Base-by-base conservation (phyloP, 92 coral and sea anemone genomes). In the Muricea muricata region DNA sequence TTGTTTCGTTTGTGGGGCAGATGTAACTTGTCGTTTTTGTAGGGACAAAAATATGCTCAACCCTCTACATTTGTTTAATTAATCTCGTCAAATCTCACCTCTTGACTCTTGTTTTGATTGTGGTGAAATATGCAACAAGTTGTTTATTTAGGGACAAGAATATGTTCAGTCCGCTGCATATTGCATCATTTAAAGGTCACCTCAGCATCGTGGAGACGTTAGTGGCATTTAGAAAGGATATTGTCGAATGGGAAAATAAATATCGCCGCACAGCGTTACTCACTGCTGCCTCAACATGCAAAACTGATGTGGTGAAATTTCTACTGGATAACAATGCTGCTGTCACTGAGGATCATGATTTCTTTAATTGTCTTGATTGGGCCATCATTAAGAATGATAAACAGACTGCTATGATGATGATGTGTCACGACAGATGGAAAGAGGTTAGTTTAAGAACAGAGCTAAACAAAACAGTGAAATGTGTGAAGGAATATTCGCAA, bases 301-400 rank as follows among this genome's bases (percentile, higher is more conserved):
- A 77, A 26, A 77, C 40, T 33, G 50, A 77, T 23, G 69, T 77
- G 42, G 82, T 77, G 82, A 57, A 77, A 34, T 77, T 45, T 77
- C 40, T 77, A 17, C 50, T 77, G 31, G 68, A 77, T 7, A 77
- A 37, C 18, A 41, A 35, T 1, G 82, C 82, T 14, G 45, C 26
- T 12, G 37, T 77, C 17, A 77, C 67, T 6, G 69, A 77, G 21
- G 82, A 77, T 77, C 23, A 77, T 35, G 82, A 77, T 31, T 77
- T 55, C 33, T 77, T 29, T 33, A 77, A 77, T 41, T 77, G 82
- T 56, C 82, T 77, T 30, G 82, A 77, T 33, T 77, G 82, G 82
- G 54, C 67, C 31, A 24, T 54, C 3, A 77, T 77, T 4, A 77
- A 55, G 30, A 57, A 57, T 31, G 82, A 77, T 26, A 77, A 57